These are phyloP conservation scores for Macropis europaea DNA, from an alignment of 2,888 invertebrate genomes.

Conservation along the genomic window DNA sequence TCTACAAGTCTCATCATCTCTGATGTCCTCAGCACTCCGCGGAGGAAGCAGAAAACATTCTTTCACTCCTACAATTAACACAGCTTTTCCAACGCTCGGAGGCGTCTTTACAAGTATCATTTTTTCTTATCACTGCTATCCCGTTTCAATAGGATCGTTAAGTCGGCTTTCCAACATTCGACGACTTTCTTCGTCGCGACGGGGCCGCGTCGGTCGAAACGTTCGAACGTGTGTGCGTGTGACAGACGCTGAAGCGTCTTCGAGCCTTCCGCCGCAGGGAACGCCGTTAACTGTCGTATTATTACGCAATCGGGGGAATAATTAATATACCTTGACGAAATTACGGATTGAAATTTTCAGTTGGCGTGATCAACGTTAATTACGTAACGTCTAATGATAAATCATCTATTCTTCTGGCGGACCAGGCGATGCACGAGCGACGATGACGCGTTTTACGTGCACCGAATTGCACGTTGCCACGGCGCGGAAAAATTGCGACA, in stretches of 20 bases:
- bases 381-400: slow-evolving; percentile 63
- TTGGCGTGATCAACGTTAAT: slow-evolving; percentile 57
- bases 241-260: too few species aligned
- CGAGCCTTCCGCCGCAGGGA: slow-evolving; percentile 1
- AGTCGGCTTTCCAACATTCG: not conserved
- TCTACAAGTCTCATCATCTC: too few species aligned
- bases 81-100: not conserved
- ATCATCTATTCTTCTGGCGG: slow-evolving; percentile 41
- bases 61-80: too few species aligned
- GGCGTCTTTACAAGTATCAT: too few species aligned
- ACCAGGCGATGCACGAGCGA: slow-evolving; percentile 13
- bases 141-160: slow-evolving; percentile 3
- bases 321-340: slow-evolving; percentile 51
- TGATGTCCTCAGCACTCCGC: too few species aligned
- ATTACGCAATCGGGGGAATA: slow-evolving; percentile 44
- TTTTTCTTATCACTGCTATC: not conserved
- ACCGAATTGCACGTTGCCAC: not conserved
- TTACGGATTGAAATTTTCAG: slow-evolving; percentile 35
- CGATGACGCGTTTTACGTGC: not conserved
- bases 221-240: not conserved
- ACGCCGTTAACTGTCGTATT: slow-evolving; percentile 25
- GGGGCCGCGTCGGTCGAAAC: not conserved
- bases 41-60: too few species aligned
- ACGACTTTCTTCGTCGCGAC: not conserved
- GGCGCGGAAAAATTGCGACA: slow-evolving; percentile 27